Evolutionary conservation across 2,888 invertebrate species (phyloP).

Genomic region (Macrosoma leucophasiata): DNA sequence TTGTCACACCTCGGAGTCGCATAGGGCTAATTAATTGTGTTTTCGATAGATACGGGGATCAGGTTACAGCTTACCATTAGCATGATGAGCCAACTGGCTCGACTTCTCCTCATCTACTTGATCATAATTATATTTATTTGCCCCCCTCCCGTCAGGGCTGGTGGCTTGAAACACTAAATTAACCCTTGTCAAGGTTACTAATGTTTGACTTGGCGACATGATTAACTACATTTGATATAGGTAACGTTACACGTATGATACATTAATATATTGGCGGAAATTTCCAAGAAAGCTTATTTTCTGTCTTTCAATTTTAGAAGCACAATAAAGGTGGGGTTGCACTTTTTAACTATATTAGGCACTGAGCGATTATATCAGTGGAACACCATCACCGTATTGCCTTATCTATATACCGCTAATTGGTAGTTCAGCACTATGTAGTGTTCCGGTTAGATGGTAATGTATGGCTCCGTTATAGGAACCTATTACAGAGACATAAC

Average conservation of each 20-base stretch:
- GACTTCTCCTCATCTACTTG: conserved; percentile 24
- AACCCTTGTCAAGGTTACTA: conserved; percentile 36
- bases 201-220: conserved; percentile 40
- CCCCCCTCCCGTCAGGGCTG: conserved; percentile 44
- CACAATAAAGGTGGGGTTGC: conserved; percentile 20
- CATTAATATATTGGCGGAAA: conserved; percentile 33
- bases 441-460: too few relatives aligned
- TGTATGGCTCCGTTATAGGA: too few relatives aligned
- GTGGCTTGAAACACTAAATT: conserved; percentile 38
- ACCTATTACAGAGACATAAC: too few relatives aligned
- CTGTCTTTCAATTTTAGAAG: conserved; percentile 23
- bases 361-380: too few relatives aligned
- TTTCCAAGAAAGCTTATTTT: conserved; percentile 25
- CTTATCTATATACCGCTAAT: too few relatives aligned
- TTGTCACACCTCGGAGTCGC: conserved; percentile 52
- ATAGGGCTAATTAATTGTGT: conserved; percentile 64
- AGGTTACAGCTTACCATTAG: conserved; percentile 59
- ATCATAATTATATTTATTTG: conserved; percentile 46
- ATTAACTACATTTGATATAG: conserved; percentile 34
- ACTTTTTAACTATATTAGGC: too few relatives aligned
- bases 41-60: conserved; percentile 58
- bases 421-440: too few relatives aligned
- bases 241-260: conserved; percentile 25
- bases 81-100: conserved; percentile 41
- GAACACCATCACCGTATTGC: too few relatives aligned